Percentiles rank a stretch among this genome's conserved stretches.
These are phyloP conservation scores for Syngnathus scovelli DNA, from an alignment of 2,113 vertebrate genomes.

Conservation along the genomic window DNA sequence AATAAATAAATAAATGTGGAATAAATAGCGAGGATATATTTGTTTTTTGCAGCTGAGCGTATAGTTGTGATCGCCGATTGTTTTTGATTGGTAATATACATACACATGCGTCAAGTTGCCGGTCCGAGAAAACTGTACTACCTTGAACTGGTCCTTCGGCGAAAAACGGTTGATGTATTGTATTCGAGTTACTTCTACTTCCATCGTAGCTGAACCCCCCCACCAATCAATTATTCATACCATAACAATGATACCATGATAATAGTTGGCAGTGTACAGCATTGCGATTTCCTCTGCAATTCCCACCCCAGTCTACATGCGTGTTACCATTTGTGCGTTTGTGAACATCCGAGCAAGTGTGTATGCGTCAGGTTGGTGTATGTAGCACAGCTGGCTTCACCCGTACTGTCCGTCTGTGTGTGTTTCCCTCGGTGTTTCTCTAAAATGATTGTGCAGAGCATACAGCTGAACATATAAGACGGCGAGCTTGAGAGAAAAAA, in stretches of 20 bases:
- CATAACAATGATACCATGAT: not conserved
- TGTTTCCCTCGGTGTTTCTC: constrained; percentile 49
- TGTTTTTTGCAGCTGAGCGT: too few species aligned
- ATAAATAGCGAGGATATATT: too few species aligned
- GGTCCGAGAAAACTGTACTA: too few species aligned
- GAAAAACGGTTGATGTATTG: too few species aligned
- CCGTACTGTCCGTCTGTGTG: constrained; percentile 49
- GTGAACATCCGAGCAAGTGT: constrained; percentile 20
- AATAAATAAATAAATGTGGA: too few species aligned
- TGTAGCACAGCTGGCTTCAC: constrained; percentile 59
- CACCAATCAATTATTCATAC: not conserved
- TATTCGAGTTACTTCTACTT: too few species aligned
- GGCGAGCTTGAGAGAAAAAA: constrained; percentile 53
- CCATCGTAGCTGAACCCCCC: not conserved
- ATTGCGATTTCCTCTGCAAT: not conserved
- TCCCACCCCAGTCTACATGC: constrained; percentile 1
- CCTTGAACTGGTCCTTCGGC: too few species aligned
- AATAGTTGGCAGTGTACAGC: not conserved
- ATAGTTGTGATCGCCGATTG: too few species aligned
- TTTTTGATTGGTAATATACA: too few species aligned
- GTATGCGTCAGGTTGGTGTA: constrained; percentile 42
- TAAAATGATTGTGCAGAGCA: constrained; percentile 63
- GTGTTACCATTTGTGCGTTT: constrained; percentile 15
- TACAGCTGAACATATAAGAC: constrained; percentile 68
- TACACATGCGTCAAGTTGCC: too few species aligned